These are phyloP conservation scores for Ciconia nigra DNA, from an alignment of 2,797 vertebrate species.

Conservation along the genomic window DNA sequence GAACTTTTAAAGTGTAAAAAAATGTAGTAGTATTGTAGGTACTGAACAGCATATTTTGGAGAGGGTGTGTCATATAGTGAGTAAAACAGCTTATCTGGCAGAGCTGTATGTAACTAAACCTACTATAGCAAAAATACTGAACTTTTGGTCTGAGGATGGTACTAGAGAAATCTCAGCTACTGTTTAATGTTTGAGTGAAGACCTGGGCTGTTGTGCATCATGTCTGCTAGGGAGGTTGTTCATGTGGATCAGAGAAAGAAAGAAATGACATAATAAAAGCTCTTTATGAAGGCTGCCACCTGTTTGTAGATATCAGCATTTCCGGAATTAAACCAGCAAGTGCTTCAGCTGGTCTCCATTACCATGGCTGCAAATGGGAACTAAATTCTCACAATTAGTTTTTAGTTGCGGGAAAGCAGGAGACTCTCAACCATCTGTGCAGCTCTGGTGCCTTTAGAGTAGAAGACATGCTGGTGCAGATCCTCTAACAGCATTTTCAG, in stretches of 20 bases:
- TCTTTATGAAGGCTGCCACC: neutral
- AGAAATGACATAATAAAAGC: neutral
- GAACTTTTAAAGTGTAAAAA: neutral
- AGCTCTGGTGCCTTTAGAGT: neutral
- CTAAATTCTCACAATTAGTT: neutral
- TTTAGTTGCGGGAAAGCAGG: neutral
- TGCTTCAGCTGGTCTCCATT: neutral
- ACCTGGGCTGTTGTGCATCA: neutral
- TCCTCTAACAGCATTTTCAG: neutral
- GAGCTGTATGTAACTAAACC: accelerated
- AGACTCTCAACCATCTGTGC: neutral
- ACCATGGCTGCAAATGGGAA: neutral
- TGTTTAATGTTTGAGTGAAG: neutral
- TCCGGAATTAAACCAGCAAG: neutral
- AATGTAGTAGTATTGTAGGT: neutral
- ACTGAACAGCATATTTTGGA: neutral
- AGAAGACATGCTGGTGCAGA: neutral
- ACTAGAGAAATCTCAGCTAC: neutral
- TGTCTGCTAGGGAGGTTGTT: neutral
- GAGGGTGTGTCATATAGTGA: neutral
- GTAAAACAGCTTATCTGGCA: neutral
- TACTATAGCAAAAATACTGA: accelerated
- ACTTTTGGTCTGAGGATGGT: neutral
- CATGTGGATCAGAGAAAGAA: neutral
- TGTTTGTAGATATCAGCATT: neutral